A percentile compares a stretch with the other conserved stretches of the same genome.
These are phyloP conservation scores for Cephus sareptanus DNA, from an alignment of 2,888 invertebrate genomes.

Conservation along the genomic window DNA sequence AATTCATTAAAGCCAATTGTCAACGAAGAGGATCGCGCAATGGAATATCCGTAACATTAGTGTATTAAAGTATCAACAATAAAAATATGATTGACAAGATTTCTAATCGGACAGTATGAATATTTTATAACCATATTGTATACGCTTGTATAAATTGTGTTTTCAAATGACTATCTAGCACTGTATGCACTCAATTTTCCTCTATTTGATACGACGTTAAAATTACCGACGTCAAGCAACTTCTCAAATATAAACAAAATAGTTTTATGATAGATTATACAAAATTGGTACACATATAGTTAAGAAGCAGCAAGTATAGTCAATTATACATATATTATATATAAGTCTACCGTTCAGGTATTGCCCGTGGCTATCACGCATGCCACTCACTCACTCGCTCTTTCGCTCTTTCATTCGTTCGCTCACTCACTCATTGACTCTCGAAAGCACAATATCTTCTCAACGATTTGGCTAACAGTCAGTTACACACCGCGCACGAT, in stretches of 20 bases:
- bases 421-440: not conserved
- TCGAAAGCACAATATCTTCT: slow-evolving; percentile 22
- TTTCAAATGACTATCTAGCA: not conserved
- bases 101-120: not conserved
- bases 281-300: not conserved
- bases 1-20: not conserved
- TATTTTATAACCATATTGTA: not conserved
- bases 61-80: not conserved
- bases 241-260: not conserved
- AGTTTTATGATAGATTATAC: not conserved
- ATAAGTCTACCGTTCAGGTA: not conserved
- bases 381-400: slow-evolving; percentile 15
- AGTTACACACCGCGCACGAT: slow-evolving; percentile 44
- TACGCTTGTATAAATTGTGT: not conserved
- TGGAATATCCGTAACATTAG: not conserved
- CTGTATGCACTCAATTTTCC: too few species aligned
- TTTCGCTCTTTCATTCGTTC: not conserved
- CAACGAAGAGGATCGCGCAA: not conserved
- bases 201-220: too few species aligned
- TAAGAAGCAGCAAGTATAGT: not conserved
- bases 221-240: not conserved
- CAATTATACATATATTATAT: not conserved
- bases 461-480: slow-evolving; percentile 45
- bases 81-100: not conserved
- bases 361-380: slow-evolving; percentile 9